Base-by-base conservation (phyloP, 2,797 vertebrate genomes). In the Chanos chanos region DNA sequence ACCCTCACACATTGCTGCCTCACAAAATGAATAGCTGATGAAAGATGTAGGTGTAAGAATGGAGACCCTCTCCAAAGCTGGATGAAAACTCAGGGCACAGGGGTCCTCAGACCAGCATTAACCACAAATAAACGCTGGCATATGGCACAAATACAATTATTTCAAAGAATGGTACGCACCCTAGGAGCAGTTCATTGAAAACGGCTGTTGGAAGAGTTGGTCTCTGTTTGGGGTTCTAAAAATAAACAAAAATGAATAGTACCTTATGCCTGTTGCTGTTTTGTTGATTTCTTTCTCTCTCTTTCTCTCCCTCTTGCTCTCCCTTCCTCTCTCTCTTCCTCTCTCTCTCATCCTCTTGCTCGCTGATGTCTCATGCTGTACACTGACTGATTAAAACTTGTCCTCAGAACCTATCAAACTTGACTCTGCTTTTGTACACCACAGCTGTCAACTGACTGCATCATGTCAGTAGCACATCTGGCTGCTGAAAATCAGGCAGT, bases 121-220 rank as follows among this genome's bases (percentile, higher is more conserved):
- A 67, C 40, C 21, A 49, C 47, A 45, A 44, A 62, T 51, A 40
- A 66, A 80, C 37, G 66, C 50, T 78, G 75, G 56, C 77, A 79
- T 80, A 70, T 51, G 76, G 81, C 82, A 81, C 82, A 88, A 85
- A 79, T 65, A 75, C 64, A 74, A 75, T 84, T 65, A 80, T 19
- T 60, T 75, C 70, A 71, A 68, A 61, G 71, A 68, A 63, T 64
- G 74, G 62, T 71, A 75, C 77, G 49, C 68, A 72, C 72, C 79
- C 65, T 22, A 53, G 78, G 77, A 74, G 15, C 61, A 70, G 71
- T 64, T 70, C 50, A 68, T 61, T 58, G 41, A 73, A 56, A 71
- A 70, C 8, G 40, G 57, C 30, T 72, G 58, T 78, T 64, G 55
- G 74, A 54, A 77, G 49, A 71, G 56, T 70, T 78, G 49, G 68